Conservation (phyloP, 2,797 vertebrate species). For the Philypnodon macrostomus region DNA sequence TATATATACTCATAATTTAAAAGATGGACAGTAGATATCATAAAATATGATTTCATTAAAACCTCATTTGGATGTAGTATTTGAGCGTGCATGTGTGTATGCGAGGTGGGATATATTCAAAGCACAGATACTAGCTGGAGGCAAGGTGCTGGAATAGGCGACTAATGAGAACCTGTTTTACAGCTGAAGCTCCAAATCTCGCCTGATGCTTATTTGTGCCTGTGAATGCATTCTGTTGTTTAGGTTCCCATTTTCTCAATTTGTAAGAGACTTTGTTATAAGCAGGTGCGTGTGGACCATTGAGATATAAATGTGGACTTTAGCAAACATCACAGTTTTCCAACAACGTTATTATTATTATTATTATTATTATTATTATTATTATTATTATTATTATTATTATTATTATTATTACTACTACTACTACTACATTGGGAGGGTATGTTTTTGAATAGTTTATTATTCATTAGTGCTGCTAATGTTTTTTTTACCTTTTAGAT, state of each 20-base stretch:
- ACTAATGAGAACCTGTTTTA: constrained; percentile 72
- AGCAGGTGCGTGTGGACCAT: no score
- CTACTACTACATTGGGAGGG: no score
- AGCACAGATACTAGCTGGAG: constrained; percentile 41
- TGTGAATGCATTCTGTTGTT: constrained; percentile 37
- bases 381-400: no score
- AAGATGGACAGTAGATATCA: constrained; percentile 34
- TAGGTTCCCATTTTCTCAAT: constrained; percentile 32
- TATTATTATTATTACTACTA: no score
- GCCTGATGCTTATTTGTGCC: constrained; percentile 56
- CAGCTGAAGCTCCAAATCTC: constrained; percentile 45
- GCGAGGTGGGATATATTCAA: constrained; percentile 48
- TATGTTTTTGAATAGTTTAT: no score
- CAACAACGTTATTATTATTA: no score
- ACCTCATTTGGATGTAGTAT: constrained; percentile 30
- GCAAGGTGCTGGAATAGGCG: constrained; percentile 46
- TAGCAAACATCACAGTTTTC: no score
- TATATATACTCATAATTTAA: no score
- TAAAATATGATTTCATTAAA: constrained; percentile 45
- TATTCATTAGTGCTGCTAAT: no score
- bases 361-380: no score
- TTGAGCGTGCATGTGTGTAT: constrained; percentile 21
- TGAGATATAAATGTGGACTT: no score
- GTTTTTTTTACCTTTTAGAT: no score
- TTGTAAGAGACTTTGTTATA: constrained; percentile 50